A percentile compares a stretch with the other conserved stretches of the same genome.
These are phyloP conservation scores for Xestia c-nigrum DNA, from an alignment of 2,888 invertebrate species.

Conservation along the genomic window DNA sequence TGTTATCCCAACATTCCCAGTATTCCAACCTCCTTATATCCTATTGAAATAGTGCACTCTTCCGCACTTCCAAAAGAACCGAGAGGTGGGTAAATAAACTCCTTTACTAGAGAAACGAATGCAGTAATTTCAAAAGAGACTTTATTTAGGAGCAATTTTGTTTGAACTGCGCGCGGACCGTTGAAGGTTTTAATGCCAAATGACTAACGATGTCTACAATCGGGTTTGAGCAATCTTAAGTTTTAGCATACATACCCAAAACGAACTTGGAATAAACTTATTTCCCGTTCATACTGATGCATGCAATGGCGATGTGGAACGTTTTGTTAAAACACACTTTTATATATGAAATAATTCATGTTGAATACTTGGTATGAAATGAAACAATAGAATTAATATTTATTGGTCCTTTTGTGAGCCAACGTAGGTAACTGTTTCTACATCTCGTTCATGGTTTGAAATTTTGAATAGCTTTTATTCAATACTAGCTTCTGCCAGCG, in stretches of 20 bases:
- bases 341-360: constrained; percentile 35
- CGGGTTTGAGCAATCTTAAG: no score
- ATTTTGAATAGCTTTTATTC: constrained; percentile 8
- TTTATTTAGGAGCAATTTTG: not conserved
- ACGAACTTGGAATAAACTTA: not conserved
- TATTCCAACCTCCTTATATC: constrained; percentile 30
- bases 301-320: not conserved
- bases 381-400: constrained; percentile 63
- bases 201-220: no score
- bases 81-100: constrained; percentile 19
- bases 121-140: constrained; percentile 19
- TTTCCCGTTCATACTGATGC: not conserved
- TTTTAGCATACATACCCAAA: not conserved
- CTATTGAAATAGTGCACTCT: constrained; percentile 46
- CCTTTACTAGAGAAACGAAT: not conserved
- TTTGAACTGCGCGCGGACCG: not conserved
- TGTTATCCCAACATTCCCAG: constrained; percentile 62
- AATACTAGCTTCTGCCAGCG: no score
- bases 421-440: constrained; percentile 2
- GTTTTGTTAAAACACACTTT: constrained; percentile 10
- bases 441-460: constrained; percentile 3
- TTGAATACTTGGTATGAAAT: constrained; percentile 60
- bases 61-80: constrained; percentile 25
- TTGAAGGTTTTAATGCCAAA: no score
- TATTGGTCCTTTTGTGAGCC: constrained; percentile 49